Conservation (phyloP, 1,140 invertebrate species). For the Pseudomyrmex pallidus region DNA sequence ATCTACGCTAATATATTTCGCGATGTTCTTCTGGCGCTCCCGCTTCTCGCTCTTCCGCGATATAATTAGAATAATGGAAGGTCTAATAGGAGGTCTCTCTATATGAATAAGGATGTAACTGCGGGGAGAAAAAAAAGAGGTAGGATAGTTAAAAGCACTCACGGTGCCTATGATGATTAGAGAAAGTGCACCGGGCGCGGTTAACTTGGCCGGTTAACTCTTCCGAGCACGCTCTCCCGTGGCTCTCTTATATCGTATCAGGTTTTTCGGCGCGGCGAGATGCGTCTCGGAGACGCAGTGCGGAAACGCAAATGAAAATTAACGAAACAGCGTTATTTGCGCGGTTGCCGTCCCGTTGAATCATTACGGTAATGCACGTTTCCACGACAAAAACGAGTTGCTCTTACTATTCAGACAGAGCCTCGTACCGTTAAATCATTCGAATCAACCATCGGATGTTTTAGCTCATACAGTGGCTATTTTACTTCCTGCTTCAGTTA, state of each 20-base stretch:
- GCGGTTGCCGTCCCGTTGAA: conserved; percentile 9
- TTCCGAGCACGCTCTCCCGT: background rate
- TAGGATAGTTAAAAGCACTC: conserved; percentile 57
- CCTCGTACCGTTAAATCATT: background rate
- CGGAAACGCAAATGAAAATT: conserved; percentile 26
- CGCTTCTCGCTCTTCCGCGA: background rate
- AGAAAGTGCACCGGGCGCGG: conserved; percentile 45
- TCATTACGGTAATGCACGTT: conserved; percentile 53
- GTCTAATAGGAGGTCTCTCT: conserved; percentile 26
- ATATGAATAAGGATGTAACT: conserved; percentile 54
- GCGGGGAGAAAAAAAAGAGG: conserved; percentile 11
- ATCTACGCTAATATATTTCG: conserved; percentile 31
- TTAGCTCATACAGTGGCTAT: background rate
- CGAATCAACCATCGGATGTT: background rate
- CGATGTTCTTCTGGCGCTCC: conserved; percentile 8
- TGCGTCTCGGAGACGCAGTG: conserved; percentile 23
- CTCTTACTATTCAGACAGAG: background rate
- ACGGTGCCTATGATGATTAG: conserved; percentile 59
- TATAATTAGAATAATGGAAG: conserved; percentile 57
- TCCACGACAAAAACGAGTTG: conserved; percentile 14
- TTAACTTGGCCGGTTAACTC: conserved; percentile 57
- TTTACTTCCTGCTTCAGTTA: too few species aligned
- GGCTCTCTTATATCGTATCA: background rate
- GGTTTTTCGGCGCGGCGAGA: background rate
- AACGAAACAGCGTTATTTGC: conserved; percentile 20